Conservation (phyloP, 2,888 invertebrate genomes). For the Protodeltote pygarga region DNA sequence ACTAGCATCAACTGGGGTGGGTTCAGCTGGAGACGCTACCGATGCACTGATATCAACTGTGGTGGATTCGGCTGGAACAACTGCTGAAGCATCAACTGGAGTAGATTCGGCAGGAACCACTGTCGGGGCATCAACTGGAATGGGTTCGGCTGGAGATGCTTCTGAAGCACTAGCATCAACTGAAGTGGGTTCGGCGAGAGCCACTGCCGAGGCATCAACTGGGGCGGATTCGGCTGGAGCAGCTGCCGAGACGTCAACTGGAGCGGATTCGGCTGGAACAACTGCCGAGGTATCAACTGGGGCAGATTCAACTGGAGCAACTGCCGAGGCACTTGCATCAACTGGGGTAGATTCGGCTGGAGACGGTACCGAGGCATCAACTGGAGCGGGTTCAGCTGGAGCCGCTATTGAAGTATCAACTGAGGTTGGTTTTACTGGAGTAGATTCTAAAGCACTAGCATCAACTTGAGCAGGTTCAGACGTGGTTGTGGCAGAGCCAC, state of each 20-base stretch:
- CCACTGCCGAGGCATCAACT: background rate
- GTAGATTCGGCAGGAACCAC: background rate
- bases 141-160: background rate
- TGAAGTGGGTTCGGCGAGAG: too few relatives aligned
- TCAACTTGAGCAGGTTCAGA: fast-evolving
- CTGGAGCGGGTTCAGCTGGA: background rate
- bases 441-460: background rate
- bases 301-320: background rate
- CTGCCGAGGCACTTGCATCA: background rate
- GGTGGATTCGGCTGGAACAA: too few relatives aligned
- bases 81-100: background rate
- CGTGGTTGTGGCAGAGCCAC: background rate
- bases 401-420: background rate
- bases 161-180: background rate
- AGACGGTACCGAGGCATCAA: background rate
- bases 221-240: background rate
- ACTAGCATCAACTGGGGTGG: too few relatives aligned
- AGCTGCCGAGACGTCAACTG: background rate
- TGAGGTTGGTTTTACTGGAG: background rate
- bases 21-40: too few relatives aligned
- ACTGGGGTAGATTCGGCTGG: background rate
- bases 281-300: background rate
- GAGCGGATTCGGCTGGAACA: background rate
- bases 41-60: too few relatives aligned
- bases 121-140: too few relatives aligned